Percentiles rank a stretch among this genome's conserved stretches.
phyloP scores from a whole-genome alignment of 2,888 invertebrate species.

The Drosophila quinaria region DNA sequence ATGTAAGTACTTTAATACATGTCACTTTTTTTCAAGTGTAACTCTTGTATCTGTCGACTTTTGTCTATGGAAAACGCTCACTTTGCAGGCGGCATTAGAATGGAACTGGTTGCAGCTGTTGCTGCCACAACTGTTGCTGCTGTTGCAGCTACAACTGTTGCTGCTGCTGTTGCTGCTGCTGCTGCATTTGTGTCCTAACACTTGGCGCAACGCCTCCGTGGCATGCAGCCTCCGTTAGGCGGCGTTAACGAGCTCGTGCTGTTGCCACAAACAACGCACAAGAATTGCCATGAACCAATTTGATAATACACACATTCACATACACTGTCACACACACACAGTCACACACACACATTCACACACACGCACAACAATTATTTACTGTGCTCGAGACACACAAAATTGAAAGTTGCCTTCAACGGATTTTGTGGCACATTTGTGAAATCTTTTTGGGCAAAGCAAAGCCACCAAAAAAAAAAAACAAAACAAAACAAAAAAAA shows the following conservation, averaged over 20 bases:
- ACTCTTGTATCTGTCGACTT: slow-evolving; percentile 23
- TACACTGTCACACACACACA: slow-evolving; percentile 38
- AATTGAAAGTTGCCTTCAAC: slow-evolving; percentile 74
- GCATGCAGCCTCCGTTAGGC: slow-evolving; percentile 69
- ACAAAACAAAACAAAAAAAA: neutral
- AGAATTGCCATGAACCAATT: slow-evolving; percentile 84
- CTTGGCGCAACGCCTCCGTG: slow-evolving; percentile 74
- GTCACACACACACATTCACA: too few species aligned
- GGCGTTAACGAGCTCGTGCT: slow-evolving; percentile 74
- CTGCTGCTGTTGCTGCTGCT: slow-evolving; percentile 27
- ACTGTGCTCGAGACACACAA: slow-evolving; percentile 32
- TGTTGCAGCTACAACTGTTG: slow-evolving; percentile 26
- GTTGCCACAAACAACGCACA: slow-evolving; percentile 69
- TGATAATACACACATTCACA: slow-evolving; percentile 70
- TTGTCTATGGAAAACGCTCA: slow-evolving; percentile 54
- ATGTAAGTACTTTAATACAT: too few species aligned
- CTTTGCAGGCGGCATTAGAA: slow-evolving; percentile 79
- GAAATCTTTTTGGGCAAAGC: slow-evolving; percentile 41
- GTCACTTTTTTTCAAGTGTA: slow-evolving; percentile 34
- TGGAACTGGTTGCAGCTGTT: slow-evolving; percentile 75
- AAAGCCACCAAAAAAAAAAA: neutral
- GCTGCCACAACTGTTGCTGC: slow-evolving; percentile 18
- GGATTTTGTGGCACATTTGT: slow-evolving; percentile 52
- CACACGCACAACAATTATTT: slow-evolving; percentile 73
- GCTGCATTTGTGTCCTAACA: slow-evolving; percentile 75